Evolutionary conservation across 2,797 vertebrate genomes (phyloP).

Genomic region (Anableps anableps): DNA sequence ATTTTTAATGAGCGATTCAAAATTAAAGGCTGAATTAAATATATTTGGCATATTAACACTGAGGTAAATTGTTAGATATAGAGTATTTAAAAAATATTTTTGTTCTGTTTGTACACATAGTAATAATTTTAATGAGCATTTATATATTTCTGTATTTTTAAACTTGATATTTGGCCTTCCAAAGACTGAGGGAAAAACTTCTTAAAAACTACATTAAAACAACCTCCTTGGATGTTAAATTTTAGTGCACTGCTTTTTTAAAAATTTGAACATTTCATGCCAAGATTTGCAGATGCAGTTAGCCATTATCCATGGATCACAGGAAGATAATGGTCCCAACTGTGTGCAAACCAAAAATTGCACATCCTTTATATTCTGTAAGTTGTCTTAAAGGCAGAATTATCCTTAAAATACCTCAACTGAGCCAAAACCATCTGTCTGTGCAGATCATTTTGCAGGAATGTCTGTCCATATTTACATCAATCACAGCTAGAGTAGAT

Average conservation of each 20-base stretch:
- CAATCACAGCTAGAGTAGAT: no score
- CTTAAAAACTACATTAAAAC: not conserved
- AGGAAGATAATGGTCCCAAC: not conserved
- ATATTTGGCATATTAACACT: not conserved
- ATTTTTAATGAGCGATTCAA: no score
- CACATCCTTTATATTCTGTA: not conserved
- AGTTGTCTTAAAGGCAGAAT: not conserved
- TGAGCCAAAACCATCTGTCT: no score
- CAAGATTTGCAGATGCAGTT: slow-evolving; percentile 72
- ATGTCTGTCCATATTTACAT: no score
- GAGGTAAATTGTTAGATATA: not conserved
- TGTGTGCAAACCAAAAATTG: not conserved
- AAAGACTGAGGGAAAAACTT: not conserved
- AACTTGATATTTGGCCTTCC: not conserved
- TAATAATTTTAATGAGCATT: not conserved
- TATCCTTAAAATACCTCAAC: not conserved
- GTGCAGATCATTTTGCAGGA: no score
- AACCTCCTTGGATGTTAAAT: not conserved
- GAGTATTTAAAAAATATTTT: no score
- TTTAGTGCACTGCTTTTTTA: not conserved
- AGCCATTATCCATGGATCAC: not conserved
- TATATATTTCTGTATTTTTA: not conserved
- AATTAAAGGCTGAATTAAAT: no score
- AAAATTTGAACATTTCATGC: not conserved
- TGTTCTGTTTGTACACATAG: no score